Conservation (phyloP, 2,888 invertebrate species). For the Ectemnius continuus region DNA sequence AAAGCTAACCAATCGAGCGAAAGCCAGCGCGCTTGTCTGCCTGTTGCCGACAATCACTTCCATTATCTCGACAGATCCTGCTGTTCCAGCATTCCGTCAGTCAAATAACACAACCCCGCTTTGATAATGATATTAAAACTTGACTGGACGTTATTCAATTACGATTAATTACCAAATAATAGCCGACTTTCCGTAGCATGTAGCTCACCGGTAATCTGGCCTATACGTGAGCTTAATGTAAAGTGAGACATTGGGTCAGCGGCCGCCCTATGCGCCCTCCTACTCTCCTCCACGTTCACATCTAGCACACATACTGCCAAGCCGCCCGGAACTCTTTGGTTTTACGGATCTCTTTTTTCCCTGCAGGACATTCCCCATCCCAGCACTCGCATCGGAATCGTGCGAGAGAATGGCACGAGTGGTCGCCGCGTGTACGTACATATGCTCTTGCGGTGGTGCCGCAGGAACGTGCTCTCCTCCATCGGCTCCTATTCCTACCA, state of each 20-base stretch:
- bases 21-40: not conserved
- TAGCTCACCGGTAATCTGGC: too few relatives aligned
- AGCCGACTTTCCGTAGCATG: conserved; percentile 12
- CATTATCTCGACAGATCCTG: not conserved
- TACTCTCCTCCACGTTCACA: too few relatives aligned
- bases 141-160: conserved; percentile 62
- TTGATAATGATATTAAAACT: conserved; percentile 64
- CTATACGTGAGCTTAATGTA: too few relatives aligned
- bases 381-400: not conserved
- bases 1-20: conserved; percentile 4
- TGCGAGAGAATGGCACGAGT: conserved; percentile 22
- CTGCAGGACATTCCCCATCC: not conserved
- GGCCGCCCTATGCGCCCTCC: too few relatives aligned
- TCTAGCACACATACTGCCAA: too few relatives aligned
- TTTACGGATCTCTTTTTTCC: not conserved
- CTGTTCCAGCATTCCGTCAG: conserved; percentile 10
- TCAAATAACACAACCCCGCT: conserved; percentile 26
- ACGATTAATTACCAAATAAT: conserved; percentile 65
- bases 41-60: not conserved
- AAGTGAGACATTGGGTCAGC: too few relatives aligned
- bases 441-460: conserved; percentile 21
- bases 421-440: conserved; percentile 23
- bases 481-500: conserved; percentile 27
- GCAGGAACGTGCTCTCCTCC: conserved; percentile 30
- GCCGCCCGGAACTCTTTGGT: not conserved